These are phyloP conservation scores for Dallia pectoralis DNA, from an alignment of 2,797 vertebrate species.

Conservation along the genomic window DNA sequence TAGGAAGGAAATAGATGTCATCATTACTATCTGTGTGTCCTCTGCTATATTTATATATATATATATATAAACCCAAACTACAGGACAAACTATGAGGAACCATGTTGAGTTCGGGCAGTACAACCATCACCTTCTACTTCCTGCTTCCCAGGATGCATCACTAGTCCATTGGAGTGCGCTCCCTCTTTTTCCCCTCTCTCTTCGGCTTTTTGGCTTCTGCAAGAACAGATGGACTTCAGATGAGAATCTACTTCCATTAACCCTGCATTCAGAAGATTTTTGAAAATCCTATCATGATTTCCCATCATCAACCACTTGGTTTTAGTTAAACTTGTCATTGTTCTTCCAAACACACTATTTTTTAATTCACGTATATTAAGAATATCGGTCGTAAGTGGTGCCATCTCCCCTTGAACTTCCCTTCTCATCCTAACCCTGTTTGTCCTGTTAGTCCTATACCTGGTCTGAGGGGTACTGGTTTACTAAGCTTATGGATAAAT, in stretches of 20 bases:
- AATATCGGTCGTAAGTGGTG: background rate
- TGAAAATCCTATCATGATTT: background rate
- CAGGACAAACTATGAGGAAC: constrained; percentile 59
- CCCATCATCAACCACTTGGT: background rate
- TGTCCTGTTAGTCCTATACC: background rate
- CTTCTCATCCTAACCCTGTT: background rate
- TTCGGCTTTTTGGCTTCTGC: constrained; percentile 79
- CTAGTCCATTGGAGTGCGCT: constrained; percentile 72
- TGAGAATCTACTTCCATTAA: background rate
- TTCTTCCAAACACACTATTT: background rate
- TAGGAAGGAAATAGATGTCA: constrained; percentile 45
- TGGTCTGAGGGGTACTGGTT: constrained; percentile 27
- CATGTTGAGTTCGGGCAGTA: constrained; percentile 42
- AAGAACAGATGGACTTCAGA: constrained; percentile 20
- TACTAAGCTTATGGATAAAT: background rate
- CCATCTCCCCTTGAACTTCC: background rate
- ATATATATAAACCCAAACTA: constrained; percentile 46
- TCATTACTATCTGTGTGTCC: constrained; percentile 50
- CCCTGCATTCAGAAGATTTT: background rate
- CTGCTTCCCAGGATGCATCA: constrained; percentile 29
- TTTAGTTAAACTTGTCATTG: background rate
- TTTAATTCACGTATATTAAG: background rate
- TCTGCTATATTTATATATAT: constrained; percentile 38
- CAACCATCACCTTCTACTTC: constrained; percentile 26
- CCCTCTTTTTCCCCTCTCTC: constrained; percentile 78